Base-by-base conservation (phyloP, 2,888 invertebrate species). In the Pristionchus maxplancki region DNA sequence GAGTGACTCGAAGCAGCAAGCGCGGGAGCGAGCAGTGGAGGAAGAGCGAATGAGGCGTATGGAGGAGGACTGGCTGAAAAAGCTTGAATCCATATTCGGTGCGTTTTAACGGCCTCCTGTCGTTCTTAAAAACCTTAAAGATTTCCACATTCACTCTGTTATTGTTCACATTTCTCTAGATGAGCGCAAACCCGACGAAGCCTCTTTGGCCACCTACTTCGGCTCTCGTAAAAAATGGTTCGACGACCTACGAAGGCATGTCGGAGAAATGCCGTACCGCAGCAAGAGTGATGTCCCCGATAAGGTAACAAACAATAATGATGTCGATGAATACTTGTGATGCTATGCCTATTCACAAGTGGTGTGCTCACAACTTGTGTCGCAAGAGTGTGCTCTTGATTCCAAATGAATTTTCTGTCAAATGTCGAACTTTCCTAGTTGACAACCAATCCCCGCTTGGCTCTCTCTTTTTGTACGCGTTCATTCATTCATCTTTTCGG, bases 31-130 rank as follows among this genome's bases (percentile, higher is more conserved):
- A 28, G 58, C 48, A n/a, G 44, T 78, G 11, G 78, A 78, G 44
- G 44, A 78, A 1, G 62, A 78, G 15, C n/a, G 62, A 24, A 67
- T 28, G 62, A 50, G 58, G 24, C 48, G 48, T 24, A 67, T 34
- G 24, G 82, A 83, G 34, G 88, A 81, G 3, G 82, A 64, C 17
- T 81, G 83, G 88, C 31, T 83, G 50, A 88, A 20, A 67, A 81
- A 37, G 50, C 82, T 83, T 5, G 44, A 88, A 24, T 31, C 28
- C 6, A 44, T 88, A 9, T 87, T 87, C 28, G 87, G 87, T 87
- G 20, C 1, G 28, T 48, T 28, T 48, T 6, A 6, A 24, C 6
- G 8, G 44, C 44, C 44, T 48, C 44, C 6, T 9, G 8, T 9
- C 44, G 8, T 48, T 48, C 11, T 48, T 48, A 9, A 6, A 48